These are phyloP conservation scores for Phortica variegata DNA, from an alignment of 1,140 invertebrate species.

Conservation along the genomic window DNA sequence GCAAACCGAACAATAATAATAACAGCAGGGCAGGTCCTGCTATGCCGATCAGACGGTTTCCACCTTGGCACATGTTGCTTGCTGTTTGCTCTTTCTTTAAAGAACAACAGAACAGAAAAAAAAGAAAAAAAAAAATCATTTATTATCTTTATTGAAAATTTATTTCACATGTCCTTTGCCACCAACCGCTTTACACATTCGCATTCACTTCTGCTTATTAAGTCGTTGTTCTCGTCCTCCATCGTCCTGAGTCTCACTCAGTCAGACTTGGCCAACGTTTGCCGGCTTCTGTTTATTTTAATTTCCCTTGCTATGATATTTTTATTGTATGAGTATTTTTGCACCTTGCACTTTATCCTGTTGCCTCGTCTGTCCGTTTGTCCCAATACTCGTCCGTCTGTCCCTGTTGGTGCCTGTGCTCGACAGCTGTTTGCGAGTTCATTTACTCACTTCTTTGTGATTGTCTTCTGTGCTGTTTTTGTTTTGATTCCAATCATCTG, in stretches of 20 bases:
- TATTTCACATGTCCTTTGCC: not conserved
- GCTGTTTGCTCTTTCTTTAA: too few relatives aligned
- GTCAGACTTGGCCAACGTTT: not conserved
- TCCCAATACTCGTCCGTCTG: not conserved
- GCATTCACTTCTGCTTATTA: too few relatives aligned
- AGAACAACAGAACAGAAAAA: too few relatives aligned
- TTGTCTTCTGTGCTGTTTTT: slow-evolving; percentile 28
- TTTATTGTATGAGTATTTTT: slow-evolving; percentile 22
- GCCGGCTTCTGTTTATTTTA: too few relatives aligned
- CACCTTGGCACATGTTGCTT: too few relatives aligned
- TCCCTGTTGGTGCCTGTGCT: slow-evolving; percentile 16
- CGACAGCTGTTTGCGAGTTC: slow-evolving; percentile 38
- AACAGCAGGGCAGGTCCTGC: too few relatives aligned
- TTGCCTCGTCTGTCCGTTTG: slow-evolving; percentile 12
- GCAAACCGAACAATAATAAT: too few relatives aligned
- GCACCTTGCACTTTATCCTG: slow-evolving; percentile 36
- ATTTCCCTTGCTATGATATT: not conserved
- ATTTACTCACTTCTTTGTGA: not conserved
- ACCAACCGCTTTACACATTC: too few relatives aligned
- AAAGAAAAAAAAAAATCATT: too few relatives aligned
- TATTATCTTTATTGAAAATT: too few relatives aligned
- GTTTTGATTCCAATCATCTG: slow-evolving; percentile 46
- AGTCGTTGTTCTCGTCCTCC: not conserved
- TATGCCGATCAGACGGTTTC: too few relatives aligned
- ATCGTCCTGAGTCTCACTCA: not conserved